Conservation (phyloP, 37 sponge, comb jelly and placozoan genomes). For the Spongia lamella region DNA sequence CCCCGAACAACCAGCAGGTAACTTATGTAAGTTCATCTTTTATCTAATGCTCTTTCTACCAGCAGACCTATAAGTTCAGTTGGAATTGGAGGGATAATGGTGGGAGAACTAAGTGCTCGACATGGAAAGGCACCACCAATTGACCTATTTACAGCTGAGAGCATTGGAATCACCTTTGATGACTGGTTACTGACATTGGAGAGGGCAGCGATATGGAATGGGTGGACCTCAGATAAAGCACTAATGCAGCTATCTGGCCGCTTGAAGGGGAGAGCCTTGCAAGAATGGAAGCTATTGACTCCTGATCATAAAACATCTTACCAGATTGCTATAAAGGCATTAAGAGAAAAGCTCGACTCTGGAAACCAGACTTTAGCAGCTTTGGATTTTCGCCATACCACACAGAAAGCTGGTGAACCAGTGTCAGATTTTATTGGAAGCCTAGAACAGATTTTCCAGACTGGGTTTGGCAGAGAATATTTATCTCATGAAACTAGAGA, state of each 20-base stretch:
- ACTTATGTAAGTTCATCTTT: too few species aligned
- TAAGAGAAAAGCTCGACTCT: constrained; percentile 5
- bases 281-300: constrained; percentile 1
- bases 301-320: not conserved
- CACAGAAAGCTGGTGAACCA: constrained; percentile 3
- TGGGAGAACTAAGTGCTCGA: too few species aligned
- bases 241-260: constrained; percentile 23
- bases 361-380: not conserved
- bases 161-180: not conserved
- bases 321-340: constrained; percentile 1
- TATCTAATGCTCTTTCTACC: too few species aligned
- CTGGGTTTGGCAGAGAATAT: too few species aligned
- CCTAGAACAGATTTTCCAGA: constrained; percentile 1
- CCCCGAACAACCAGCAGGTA: too few species aligned
- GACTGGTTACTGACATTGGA: constrained; percentile 5
- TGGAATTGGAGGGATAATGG: too few species aligned
- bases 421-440: constrained; percentile 13
- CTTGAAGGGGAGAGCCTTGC: constrained; percentile 10
- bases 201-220: constrained; percentile 9
- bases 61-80: too few species aligned
- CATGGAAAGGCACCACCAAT: constrained; percentile 7
- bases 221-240: constrained; percentile 11
- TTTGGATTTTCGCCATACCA: constrained; percentile 17
- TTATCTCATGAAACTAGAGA: too few species aligned
- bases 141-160: constrained; percentile 1